phyloP scores from a whole-genome alignment of 2,113 vertebrate genomes.

The Mormoops blainvillei region DNA sequence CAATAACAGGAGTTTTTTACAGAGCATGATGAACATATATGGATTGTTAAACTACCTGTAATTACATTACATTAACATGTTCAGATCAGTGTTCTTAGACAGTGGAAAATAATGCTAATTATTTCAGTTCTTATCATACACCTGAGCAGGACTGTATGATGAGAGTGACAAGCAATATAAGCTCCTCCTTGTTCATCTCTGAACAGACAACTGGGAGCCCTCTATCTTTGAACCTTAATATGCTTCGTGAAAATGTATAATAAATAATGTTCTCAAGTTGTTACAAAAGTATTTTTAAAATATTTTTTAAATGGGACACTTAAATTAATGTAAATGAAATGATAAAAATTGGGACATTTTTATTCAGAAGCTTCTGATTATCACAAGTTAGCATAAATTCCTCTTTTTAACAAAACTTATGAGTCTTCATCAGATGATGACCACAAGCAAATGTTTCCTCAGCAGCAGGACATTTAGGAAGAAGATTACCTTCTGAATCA shows the following conservation, averaged over 20 bases:
- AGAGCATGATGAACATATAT: background rate
- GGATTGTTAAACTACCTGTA: background rate
- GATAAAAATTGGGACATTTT: background rate
- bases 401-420: background rate
- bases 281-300: background rate
- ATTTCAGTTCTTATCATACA: background rate
- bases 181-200: background rate
- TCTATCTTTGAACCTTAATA: background rate
- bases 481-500: background rate
- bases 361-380: background rate
- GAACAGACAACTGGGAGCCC: background rate
- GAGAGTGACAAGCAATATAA: background rate
- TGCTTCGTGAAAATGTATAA: background rate
- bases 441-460: background rate
- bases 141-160: fast-evolving
- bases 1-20: background rate
- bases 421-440: background rate
- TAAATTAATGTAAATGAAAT: background rate
- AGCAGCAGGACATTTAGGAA: background rate
- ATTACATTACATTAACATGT: background rate
- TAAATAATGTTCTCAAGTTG: background rate
- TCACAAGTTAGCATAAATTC: background rate
- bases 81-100: background rate
- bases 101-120: background rate
- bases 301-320: background rate